Base-by-base conservation (phyloP, 2,113 vertebrate genomes). In the Probosciger aterrimus region DNA sequence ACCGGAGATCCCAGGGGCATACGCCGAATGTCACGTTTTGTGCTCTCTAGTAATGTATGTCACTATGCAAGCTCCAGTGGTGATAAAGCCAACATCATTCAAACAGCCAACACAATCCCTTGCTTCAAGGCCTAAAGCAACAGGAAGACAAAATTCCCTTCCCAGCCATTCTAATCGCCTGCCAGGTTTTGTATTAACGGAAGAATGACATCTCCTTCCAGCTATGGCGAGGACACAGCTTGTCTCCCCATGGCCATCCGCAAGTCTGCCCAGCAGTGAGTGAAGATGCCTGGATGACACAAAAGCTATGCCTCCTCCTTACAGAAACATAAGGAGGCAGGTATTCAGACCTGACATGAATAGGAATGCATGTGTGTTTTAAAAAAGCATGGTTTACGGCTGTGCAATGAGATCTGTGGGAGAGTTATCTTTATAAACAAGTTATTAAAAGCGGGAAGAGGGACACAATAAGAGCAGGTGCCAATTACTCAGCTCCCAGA, bases 401-500 rank as follows among this genome's bases (percentile, higher is more conserved):
- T 43, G 22, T 13, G 69, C 65, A 95, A 95, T 37, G 96, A 85
- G 88, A 90, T 91, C 95, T 35, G 84, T 63, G 74, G 93, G 95
- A 94, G 95, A 88, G 63, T 65, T 92, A 65, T 88, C 79, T 93
- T 74, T 78, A 94, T 68, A 95, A 95, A 95, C 95, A 93, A 87
- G 90, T 91, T 94, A 95, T 92, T 95, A 95, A 88, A 86, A 86
- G 82, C 46, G 47, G 63, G 86, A 96, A 86, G 82, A 86, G 88
- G 83, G 77, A 86, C 67, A 74, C 69, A 95, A 89, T 93, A 95
- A 88, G 91, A 97, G 94, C 95, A 96, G 95, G 92, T 95, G 95
- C 88, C 93, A 93, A 90, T 96, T 97, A 97, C 86, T 95, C 92
- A 96, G 90, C 86, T 96, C 86, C 91, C 92, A 81, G 74, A 75